Evolutionary conservation across 2,797 vertebrate species (phyloP), one percentile per base, ranked within the genome.

Genomic region (Natrix natrix): DNA sequence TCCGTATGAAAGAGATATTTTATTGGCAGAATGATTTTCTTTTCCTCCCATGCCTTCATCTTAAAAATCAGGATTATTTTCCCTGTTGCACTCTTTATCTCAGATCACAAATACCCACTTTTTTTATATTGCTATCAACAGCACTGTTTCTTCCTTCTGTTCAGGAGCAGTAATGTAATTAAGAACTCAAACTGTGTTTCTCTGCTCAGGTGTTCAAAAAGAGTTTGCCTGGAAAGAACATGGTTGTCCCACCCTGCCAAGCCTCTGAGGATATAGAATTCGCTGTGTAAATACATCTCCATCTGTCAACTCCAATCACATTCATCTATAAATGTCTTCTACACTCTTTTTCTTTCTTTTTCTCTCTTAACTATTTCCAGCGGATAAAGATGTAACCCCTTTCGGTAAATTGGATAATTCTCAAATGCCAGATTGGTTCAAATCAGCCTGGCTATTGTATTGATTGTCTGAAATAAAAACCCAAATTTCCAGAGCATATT

Each of bases 381-480:
- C 89, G 95, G 92, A 96, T 95, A 96, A 96, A 97, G 93, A 95
- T 94, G 87, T 92, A 94, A 93, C 94, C 86, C 86, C 88, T 95
- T 96, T 96, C 54, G 89, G 69, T 90, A 92, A 93, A 90, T 95
- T 17, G 24, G 95, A 96, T 95, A 96, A 95, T 95, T 69, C 63
- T 95, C 95, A 96, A 90, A 96, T 95, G 86, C 92, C 90, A 93
- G 93, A 95, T 92, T 48, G 92, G 91, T 95, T 83, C 87, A 92
- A 94, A 63, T 90, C 66, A 96, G 89, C 86, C 93, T 93, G 92
- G 87, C 94, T 96, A 93, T 96, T 96, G 96, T 95, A 93, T 91
- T 94, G 95, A 96, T 94, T 95, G 69, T 87, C 91, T 94, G 61
- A 91, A 95, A 91, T 11, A 95, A 91, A 95, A 97, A 94, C 90